Evolutionary conservation across 2,797 vertebrate species (phyloP), one percentile per base, ranked within the genome.

Genomic region (Manis crassicaudata): DNA sequence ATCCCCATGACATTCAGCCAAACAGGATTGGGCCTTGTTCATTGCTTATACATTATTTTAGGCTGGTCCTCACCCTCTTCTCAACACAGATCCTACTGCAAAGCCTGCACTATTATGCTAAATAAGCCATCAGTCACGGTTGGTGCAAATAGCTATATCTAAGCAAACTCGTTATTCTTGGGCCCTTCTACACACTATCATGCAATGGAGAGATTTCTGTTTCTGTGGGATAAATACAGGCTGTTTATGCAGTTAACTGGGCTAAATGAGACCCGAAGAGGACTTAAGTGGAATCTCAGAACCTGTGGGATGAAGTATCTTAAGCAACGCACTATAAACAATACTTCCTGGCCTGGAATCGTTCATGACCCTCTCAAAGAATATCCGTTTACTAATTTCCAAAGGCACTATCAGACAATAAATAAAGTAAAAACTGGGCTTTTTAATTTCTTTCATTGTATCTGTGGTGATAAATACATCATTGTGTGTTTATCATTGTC

Each of bases 21-120:
- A 96, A 90, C 65, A 92, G 88, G 75, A 72, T 72, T 62, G 88
- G 9, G 14, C 80, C 95, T 94, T 96, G 58, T 70, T 70, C 75
- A 5, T 85, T 76, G 92, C 80, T 92, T 76, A 58, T 18, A 32
- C 35, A 20, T 85, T 77, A 37, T 85, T 68, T 81, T 70, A 83
- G 35, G 50, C 65, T 82, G 75, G 32, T 46, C 72, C 40, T 95
- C 88, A 91, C 2, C 46, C 29, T 92, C 58, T 62, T 92, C 90
- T 86, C 62, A 56, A 29, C 35, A 86, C 68, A 88, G n/a, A 73
- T 62, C n/a, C 84, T 79, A 13, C 27, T 82, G n/a, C 72, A 90
- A 83, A 76, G 4, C 58, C 46, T 95, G 56, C 32, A 65, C 73
- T 72, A 32, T 63, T 56, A 1, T 56, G 77, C n/a, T 75, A 79